phyloP scores from a whole-genome alignment of 1,140 invertebrate genomes.

The Oryctes rhinoceros region DNA sequence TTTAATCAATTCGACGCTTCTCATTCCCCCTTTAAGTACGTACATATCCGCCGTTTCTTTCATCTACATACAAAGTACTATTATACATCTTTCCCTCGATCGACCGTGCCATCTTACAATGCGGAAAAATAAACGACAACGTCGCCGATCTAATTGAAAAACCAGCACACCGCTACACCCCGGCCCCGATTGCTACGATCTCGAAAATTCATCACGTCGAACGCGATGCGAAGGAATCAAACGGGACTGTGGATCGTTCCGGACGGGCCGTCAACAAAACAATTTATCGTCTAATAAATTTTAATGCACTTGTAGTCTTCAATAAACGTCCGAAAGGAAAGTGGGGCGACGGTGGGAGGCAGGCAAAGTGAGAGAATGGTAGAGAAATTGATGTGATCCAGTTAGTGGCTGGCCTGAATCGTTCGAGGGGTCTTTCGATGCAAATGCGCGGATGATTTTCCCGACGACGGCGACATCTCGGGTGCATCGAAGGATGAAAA shows the following conservation, averaged over 20 bases:
- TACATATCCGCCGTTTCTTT: no score
- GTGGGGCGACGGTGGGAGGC: no score
- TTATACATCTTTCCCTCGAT: no score
- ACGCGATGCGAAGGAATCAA: background rate
- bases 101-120: no score
- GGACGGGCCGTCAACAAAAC: constrained; percentile 24
- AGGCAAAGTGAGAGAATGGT: background rate
- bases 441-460: background rate
- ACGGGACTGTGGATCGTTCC: background rate
- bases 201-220: background rate
- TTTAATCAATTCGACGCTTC: no score
- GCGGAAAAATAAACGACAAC: no score
- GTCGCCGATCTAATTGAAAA: no score
- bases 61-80: no score
- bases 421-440: background rate
- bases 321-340: constrained; percentile 28
- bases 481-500: background rate
- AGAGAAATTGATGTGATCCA: background rate
- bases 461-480: background rate
- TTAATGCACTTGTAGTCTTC: constrained; percentile 34
- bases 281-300: constrained; percentile 31
- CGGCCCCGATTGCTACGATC: background rate
- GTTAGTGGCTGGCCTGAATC: background rate
- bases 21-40: no score
- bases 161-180: no score